phyloP scores from a whole-genome alignment of 1,140 invertebrate genomes.

The Achroia grisella region DNA sequence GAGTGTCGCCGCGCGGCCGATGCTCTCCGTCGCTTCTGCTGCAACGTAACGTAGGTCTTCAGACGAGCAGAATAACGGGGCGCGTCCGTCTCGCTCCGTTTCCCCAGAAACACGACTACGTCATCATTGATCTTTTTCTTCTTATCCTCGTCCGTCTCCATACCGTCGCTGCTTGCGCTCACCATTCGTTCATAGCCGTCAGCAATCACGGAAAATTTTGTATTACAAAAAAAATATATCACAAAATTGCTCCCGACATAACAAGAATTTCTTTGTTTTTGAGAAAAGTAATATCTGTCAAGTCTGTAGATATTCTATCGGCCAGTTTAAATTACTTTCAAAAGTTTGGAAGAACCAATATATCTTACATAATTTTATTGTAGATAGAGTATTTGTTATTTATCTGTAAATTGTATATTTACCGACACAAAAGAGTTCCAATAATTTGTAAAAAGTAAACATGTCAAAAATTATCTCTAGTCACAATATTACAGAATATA shows the following conservation, averaged over 20 bases:
- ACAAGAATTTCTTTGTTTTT: not conserved
- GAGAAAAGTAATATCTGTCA: not conserved
- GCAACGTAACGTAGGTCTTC: slow-evolving; percentile 34
- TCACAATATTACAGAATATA: slow-evolving; percentile 1
- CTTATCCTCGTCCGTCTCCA: slow-evolving; percentile 34
- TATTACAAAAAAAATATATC: slow-evolving; percentile 2
- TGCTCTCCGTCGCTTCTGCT: slow-evolving; percentile 22
- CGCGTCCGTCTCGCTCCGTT: slow-evolving; percentile 38
- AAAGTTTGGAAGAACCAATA: too few species aligned
- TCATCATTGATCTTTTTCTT: slow-evolving; percentile 39
- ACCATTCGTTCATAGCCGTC: slow-evolving; percentile 5
- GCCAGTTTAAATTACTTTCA: too few species aligned
- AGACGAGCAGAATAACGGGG: slow-evolving; percentile 37
- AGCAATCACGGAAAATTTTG: not conserved
- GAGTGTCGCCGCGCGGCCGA: not conserved
- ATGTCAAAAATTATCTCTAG: slow-evolving; percentile 3
- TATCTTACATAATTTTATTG: too few species aligned
- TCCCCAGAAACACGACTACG: slow-evolving; percentile 35
- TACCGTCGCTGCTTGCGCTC: slow-evolving; percentile 17
- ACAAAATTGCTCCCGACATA: slow-evolving; percentile 1
- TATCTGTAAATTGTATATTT: too few species aligned
- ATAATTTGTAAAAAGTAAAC: not conserved
- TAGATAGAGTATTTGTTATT: too few species aligned
- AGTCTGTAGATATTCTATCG: too few species aligned
- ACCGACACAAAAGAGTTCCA: too few species aligned